Conservation (phyloP, 2,797 vertebrate species). For the Stomatorhinus walkeri region DNA sequence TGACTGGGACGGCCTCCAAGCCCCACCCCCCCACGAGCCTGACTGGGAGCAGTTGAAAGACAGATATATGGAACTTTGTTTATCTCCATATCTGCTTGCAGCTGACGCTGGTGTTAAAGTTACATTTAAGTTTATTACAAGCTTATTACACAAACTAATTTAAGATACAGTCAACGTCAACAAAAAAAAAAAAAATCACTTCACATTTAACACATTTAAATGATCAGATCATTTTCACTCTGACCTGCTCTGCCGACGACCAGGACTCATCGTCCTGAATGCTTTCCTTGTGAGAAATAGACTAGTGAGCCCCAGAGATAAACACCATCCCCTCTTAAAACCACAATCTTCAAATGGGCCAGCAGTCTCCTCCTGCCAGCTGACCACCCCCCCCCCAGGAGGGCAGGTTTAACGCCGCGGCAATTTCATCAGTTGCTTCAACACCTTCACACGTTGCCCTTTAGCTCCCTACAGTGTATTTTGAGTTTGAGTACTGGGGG, state of each 20-base stretch:
- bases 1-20: background rate
- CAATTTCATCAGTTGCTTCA: background rate
- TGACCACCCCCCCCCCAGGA: background rate
- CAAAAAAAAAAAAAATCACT: background rate
- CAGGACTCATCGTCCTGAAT: background rate
- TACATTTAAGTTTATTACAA: slow-evolving; percentile 13
- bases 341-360: background rate
- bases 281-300: background rate
- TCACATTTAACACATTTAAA: background rate
- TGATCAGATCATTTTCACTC: background rate
- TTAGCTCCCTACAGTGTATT: slow-evolving; percentile 18
- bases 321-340: background rate
- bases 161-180: background rate
- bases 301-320: background rate
- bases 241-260: background rate
- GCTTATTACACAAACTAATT: slow-evolving; percentile 12
- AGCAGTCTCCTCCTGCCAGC: background rate
- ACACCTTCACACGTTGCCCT: slow-evolving; percentile 21
- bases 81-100: slow-evolving; percentile 31
- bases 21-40: slow-evolving; percentile 9
- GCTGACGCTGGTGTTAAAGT: slow-evolving; percentile 23
- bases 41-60: slow-evolving; percentile 11
- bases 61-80: slow-evolving; percentile 26
- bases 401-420: background rate
- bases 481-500: slow-evolving; percentile 5